These are phyloP conservation scores for Colius striatus DNA, from an alignment of 2,113 vertebrate genomes.

Conservation along the genomic window DNA sequence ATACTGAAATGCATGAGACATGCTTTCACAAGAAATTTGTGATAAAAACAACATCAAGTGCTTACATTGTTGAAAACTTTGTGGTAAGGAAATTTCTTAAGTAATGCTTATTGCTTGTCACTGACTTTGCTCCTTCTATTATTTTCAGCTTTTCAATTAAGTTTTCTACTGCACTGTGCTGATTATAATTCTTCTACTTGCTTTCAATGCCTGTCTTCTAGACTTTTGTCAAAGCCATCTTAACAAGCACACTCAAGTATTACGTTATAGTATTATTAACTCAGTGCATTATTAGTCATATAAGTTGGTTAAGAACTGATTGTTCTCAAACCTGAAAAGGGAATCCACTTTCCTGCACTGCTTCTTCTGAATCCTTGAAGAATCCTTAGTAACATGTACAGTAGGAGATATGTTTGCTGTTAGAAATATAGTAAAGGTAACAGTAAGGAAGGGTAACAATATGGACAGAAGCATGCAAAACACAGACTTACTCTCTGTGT, in stretches of 20 bases:
- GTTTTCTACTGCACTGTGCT: not conserved
- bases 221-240: not conserved
- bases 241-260: not conserved
- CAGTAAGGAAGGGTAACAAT: not conserved
- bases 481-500: not conserved
- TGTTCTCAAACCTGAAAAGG: not conserved
- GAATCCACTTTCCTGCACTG: not conserved
- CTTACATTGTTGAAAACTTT: not conserved
- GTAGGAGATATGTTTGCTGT: not conserved
- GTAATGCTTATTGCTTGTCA: not conserved
- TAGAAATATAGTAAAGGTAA: not conserved
- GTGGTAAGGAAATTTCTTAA: not conserved
- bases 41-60: not conserved
- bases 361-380: not conserved
- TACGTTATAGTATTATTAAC: not conserved
- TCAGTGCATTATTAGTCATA: not conserved
- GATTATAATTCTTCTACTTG: constrained; percentile 11
- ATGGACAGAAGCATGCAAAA: not conserved
- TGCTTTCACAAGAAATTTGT: not conserved
- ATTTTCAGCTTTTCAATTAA: constrained; percentile 8
- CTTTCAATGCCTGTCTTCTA: not conserved
- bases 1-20: not conserved
- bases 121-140: not conserved
- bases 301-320: not conserved
- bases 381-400: not conserved